A percentile compares a stretch with the other conserved stretches of the same genome.
Evolutionary conservation across 2,888 invertebrate species (phyloP).

Genomic region (Vanessa cardui): DNA sequence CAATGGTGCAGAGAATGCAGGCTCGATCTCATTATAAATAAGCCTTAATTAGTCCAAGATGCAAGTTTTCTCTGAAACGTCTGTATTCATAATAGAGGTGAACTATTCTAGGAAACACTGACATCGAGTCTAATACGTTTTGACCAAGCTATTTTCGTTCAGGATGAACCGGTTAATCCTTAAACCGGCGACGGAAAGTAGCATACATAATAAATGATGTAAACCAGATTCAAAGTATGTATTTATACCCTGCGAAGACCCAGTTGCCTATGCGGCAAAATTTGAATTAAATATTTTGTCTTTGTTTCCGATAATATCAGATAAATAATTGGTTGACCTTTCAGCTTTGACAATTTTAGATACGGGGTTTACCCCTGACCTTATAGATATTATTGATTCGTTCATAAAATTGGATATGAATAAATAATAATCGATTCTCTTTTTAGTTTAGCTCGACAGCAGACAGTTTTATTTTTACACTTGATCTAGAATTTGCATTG

Average conservation of each 20-base stretch:
- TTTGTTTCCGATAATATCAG: neutral
- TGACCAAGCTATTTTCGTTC: slow-evolving; percentile 11
- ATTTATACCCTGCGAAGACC: slow-evolving; percentile 1
- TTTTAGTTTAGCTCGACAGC: neutral
- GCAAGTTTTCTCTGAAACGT: neutral
- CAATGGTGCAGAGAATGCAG: no score
- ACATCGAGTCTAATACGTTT: slow-evolving; percentile 1
- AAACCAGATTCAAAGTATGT: neutral
- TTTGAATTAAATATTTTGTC: neutral
- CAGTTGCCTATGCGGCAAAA: neutral
- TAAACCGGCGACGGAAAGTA: neutral
- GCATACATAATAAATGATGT: slow-evolving; percentile 3
- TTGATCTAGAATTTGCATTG: neutral
- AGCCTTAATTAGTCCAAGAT: no score
- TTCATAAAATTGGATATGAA: neutral
- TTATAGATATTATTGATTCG: neutral
- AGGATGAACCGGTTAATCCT: slow-evolving; percentile 1
- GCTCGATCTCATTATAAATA: no score
- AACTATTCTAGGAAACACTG: neutral
- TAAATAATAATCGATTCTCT: neutral
- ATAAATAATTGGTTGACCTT: neutral
- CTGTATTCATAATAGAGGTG: neutral
- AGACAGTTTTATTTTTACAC: no score
- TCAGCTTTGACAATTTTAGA: neutral
- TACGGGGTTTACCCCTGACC: neutral